Evolutionary conservation across 2,888 invertebrate genomes (phyloP).

Genomic region (Lasioglossum malachurum): DNA sequence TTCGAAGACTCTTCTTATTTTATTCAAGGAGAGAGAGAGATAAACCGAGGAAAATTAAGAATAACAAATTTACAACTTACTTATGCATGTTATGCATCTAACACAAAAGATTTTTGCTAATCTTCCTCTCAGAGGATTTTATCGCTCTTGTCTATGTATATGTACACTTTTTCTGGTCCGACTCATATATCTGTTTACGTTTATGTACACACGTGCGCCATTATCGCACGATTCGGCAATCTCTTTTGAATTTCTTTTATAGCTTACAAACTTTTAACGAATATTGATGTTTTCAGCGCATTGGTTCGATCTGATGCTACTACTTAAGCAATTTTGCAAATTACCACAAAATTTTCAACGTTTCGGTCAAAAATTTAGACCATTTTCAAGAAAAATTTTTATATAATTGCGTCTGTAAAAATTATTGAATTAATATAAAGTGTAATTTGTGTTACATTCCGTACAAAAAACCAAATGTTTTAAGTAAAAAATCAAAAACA

Average conservation of each 20-base stretch:
- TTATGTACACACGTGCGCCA: background rate
- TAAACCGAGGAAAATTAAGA: background rate
- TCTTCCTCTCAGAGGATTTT: background rate
- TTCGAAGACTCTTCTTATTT: background rate
- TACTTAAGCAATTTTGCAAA: too few relatives aligned
- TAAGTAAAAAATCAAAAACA: too few relatives aligned
- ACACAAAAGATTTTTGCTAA: background rate
- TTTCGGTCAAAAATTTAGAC: too few relatives aligned
- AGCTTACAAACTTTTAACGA: background rate
- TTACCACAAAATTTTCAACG: too few relatives aligned
- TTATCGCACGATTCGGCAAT: background rate
- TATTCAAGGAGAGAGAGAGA: background rate
- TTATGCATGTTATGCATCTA: background rate
- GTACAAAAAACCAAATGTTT: too few relatives aligned
- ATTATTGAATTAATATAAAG: too few relatives aligned
- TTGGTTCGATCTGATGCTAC: too few relatives aligned
- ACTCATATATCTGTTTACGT: background rate
- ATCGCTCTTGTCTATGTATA: background rate
- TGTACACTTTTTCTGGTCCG: background rate
- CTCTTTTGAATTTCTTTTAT: background rate
- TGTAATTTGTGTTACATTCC: too few relatives aligned
- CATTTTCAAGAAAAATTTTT: too few relatives aligned
- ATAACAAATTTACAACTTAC: slow-evolving; percentile 1
- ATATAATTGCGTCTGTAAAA: too few relatives aligned
- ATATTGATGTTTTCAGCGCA: too few relatives aligned